Base-by-base conservation (phyloP, 53 echinoderm and acorn worm genomes). In the Antedon mediterranea region DNA sequence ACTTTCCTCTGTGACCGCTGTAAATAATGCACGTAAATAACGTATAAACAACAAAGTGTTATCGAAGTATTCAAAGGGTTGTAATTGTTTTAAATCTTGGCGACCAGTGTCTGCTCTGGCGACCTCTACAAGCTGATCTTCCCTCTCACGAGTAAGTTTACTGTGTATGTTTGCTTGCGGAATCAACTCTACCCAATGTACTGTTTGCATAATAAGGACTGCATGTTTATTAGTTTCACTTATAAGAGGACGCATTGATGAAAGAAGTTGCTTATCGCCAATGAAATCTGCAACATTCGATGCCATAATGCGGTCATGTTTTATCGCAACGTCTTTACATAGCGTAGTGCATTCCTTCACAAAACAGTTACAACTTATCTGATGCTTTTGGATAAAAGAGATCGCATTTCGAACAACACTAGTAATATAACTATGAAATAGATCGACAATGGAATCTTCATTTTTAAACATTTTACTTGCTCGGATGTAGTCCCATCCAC, bases 401-500 rank as follows among this genome's bases (percentile, higher is more conserved):
- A n/a, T n/a, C 27, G 34, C 32, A 28, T 76, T 5, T 34, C 78
- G 74, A 33, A 83, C 71, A 3, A 79, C 74, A 77, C 77, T 79
- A 33, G 83, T 74, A 0, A 87, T 77, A 27, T 80, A 87, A 0
- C 20, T 26, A 43, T 73, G 74, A 71, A 76, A 87, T 23, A 71
- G 80, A 26, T 71, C 82, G 57, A 77, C 79, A 72, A 83, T 71
- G 33, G 79, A 83, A 34, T 32, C n/a, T n/a, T n/a, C 43, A 0
- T 28, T 30, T 15, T 78, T 72, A 29, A 29, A 76, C 26, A 79
- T 72, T 28, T 43, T 74, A 26, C 28, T 43, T 1, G 83, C 87
- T 33, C 77, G 76, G 30, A 87, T 31, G 43, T 79, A 83, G 34
- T 87, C 87, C 87, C 87, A 87, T 3, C 76, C 83, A 9, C 32